Percentiles rank a stretch among this genome's conserved stretches.
These are phyloP conservation scores for Blastomussa wellsi DNA, from an alignment of 92 coral and sea anemone species.

Conservation along the genomic window DNA sequence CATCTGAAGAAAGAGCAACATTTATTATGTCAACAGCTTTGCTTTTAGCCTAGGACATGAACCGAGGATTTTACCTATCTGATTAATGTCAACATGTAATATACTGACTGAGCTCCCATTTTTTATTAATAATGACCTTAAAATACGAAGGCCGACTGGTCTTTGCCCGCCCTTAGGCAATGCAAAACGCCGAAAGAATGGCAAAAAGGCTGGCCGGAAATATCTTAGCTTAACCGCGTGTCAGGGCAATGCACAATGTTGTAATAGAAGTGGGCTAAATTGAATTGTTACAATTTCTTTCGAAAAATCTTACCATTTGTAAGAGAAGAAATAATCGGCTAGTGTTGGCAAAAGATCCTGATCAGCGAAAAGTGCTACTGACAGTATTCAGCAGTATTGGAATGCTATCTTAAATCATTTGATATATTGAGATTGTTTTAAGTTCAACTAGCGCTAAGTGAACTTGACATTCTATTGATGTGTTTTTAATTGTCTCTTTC, in stretches of 20 bases:
- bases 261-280: background rate
- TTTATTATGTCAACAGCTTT: background rate
- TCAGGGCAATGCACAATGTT: background rate
- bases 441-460: slow-evolving; percentile 3
- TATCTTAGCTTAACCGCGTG: background rate
- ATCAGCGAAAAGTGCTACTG: background rate
- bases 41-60: background rate
- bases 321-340: background rate
- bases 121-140: background rate
- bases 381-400: background rate
- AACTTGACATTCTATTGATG: slow-evolving; percentile 25
- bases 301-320: background rate
- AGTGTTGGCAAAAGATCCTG: background rate
- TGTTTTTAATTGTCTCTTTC: slow-evolving; percentile 24
- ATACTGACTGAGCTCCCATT: too few relatives aligned
- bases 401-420: background rate
- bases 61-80: too few relatives aligned
- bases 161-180: slow-evolving; percentile 3
- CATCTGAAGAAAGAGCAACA: background rate
- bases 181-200: background rate
- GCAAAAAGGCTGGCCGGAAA: slow-evolving; percentile 26
- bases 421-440: background rate
- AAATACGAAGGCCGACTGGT: background rate
- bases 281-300: background rate
- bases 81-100: background rate